Base-by-base conservation (phyloP, 2,797 vertebrate species). In the Caiman crocodilus region DNA sequence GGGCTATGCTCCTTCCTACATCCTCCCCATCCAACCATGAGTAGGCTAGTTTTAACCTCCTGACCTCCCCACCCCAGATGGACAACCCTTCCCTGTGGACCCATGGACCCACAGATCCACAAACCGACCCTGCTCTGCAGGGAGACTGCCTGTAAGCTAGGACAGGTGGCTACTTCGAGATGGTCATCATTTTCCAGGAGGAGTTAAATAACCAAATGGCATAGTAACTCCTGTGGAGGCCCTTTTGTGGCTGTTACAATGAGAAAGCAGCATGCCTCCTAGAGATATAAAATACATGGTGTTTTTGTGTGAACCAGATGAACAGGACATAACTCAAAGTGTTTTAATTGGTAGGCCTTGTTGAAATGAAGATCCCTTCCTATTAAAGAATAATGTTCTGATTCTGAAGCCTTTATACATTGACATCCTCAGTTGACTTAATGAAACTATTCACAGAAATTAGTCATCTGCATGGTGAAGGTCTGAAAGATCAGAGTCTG, bases 271-370 rank as follows among this genome's bases (percentile, higher is more conserved):
- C 1, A 3, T 59, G 1, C 0, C 25, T 60, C 58, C 32, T 7
- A 17, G 42, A 87, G 64, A 8, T 42, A 42, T 42, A 9, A 42
- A 42, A 9, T 42, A 42, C 42, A 42, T 42, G 42, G 42, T 42
- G 42, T 42, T 42, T 7, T 25, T 73, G 35, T 42, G 67, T 42
- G 77, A 20, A 57, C 35, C 7, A 1, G 3, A 14, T 2, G 28
- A 77, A 60, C 13, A 26, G 1, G 4, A 42, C n/a, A 32, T 42
- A 59, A 55, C 42, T 25, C 56, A 74, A 58, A 0, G 2, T 4
- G 3, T 1, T 0, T 73, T 2, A 12, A 21, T 1, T 4, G 59
- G 2, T 26, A 65, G 23, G 20, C 50, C 14, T 84, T 71, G 2
- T 2, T 57, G 75, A 75, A 89, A 35, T 14, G 13, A n/a, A 12